phyloP scores from a whole-genome alignment of 2,797 vertebrate species.

The Kryptopterus vitreolus region DNA sequence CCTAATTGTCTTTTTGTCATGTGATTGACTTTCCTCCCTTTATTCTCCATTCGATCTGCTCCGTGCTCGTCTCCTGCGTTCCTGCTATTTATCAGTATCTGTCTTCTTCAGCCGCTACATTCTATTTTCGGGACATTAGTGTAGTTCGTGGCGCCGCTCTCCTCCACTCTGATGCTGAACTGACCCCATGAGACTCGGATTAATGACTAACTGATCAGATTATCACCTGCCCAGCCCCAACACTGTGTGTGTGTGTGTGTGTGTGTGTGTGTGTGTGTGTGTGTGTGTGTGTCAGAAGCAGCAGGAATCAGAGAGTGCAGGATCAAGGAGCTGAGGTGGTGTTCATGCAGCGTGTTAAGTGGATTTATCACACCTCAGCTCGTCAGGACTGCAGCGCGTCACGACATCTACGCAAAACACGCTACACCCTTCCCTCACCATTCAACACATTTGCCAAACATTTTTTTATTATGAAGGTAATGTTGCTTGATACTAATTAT shows the following conservation, averaged over 20 bases:
- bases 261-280: conserved; percentile 29
- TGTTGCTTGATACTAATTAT: background rate
- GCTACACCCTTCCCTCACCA: conserved; percentile 2
- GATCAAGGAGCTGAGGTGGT: conserved; percentile 8
- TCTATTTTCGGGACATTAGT: conserved; percentile 57
- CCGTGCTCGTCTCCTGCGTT: background rate
- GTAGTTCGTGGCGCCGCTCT: conserved; percentile 35
- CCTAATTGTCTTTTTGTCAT: background rate
- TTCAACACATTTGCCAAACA: background rate
- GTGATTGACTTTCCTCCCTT: conserved; percentile 7
- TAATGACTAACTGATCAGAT: conserved; percentile 67
- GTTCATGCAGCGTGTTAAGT: conserved; percentile 23
- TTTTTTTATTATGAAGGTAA: background rate
- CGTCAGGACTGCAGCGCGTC: conserved; percentile 10
- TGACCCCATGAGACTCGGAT: conserved; percentile 52
- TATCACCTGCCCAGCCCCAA: conserved; percentile 61
- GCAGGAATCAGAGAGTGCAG: background rate
- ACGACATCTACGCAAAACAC: background rate
- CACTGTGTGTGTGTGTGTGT: conserved; percentile 53
- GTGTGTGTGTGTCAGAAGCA: background rate
- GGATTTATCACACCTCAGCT: conserved; percentile 44
- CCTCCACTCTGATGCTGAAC: conserved; percentile 39
- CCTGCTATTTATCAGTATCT: background rate
- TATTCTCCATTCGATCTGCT: background rate
- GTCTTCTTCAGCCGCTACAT: conserved; percentile 37